A percentile compares a stretch with the other conserved stretches of the same genome.
Conservation (phyloP, 1,140 invertebrate genomes). For the Akabosia matsudoensis region DNA sequence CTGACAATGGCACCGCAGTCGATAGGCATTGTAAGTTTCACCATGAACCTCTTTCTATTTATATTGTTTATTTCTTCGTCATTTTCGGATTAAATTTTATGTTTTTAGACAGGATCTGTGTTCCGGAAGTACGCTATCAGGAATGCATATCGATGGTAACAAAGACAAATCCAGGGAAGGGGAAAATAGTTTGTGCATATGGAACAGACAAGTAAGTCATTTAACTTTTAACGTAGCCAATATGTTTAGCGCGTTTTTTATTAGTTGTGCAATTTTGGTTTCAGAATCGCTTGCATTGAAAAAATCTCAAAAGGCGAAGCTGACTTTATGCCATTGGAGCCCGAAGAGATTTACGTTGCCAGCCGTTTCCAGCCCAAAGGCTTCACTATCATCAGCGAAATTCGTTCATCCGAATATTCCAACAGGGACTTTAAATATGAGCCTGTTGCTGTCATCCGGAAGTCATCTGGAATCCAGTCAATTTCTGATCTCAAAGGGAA, state of each 20-base stretch:
- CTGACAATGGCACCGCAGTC: neutral
- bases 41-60: too few relatives aligned
- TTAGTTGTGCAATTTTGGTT: neutral
- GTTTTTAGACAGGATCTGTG: conserved; percentile 19
- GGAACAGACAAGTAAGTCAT: conserved; percentile 32
- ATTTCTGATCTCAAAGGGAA: conserved; percentile 64
- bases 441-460: conserved; percentile 70
- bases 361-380: conserved; percentile 63
- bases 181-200: conserved; percentile 22
- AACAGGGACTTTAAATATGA: conserved; percentile 64
- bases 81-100: neutral
- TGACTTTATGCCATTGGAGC: conserved; percentile 65
- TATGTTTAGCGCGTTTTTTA: neutral
- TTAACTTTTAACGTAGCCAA: neutral
- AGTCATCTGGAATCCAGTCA: conserved; percentile 62
- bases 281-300: conserved; percentile 68
- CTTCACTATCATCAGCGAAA: conserved; percentile 65
- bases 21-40: neutral
- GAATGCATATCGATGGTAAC: conserved; percentile 21
- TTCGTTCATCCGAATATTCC: conserved; percentile 59
- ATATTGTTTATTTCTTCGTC: too few relatives aligned
- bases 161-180: neutral
- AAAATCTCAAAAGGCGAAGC: conserved; percentile 69
- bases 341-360: conserved; percentile 79
- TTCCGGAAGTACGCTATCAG: conserved; percentile 3